Percentiles rank a stretch among this genome's conserved stretches.
phyloP scores from a whole-genome alignment of 2,888 invertebrate species.

The Calameuta idolon region DNA sequence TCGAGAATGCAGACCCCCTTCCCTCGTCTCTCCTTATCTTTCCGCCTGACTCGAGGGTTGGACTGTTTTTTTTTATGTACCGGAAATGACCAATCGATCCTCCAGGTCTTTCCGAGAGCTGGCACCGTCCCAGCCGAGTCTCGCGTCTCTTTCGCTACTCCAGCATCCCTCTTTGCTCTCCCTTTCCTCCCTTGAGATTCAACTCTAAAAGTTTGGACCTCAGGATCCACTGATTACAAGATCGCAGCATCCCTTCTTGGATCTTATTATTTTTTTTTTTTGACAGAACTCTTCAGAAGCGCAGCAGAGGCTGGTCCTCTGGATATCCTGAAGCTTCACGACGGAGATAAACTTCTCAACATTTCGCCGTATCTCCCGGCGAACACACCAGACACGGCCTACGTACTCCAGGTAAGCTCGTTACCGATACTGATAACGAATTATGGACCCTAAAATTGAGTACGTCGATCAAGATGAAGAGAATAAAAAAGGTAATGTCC shows the following conservation, averaged over 20 bases:
- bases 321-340: conserved; percentile 76
- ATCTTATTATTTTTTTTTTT: conserved; percentile 32
- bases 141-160: neutral
- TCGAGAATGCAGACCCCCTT: neutral
- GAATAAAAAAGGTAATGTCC: neutral
- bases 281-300: conserved; percentile 75
- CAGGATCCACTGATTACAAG: neutral
- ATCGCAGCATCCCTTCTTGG: neutral
- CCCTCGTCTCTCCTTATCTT: neutral
- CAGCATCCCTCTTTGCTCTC: conserved; percentile 6
- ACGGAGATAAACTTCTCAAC: conserved; percentile 73
- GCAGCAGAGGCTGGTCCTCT: conserved; percentile 77
- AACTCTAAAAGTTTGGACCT: neutral
- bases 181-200: neutral
- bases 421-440: neutral
- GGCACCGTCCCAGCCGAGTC: neutral
- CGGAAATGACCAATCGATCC: conserved; percentile 1
- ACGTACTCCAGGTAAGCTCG: conserved; percentile 69
- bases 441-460: neutral
- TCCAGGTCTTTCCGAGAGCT: neutral
- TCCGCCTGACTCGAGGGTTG: neutral
- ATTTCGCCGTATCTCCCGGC: conserved; percentile 72
- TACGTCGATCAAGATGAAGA: neutral
- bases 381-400: conserved; percentile 71
- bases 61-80: neutral